Base-by-base conservation (phyloP, 1,140 invertebrate genomes). In the Trichonephila clavipes region DNA sequence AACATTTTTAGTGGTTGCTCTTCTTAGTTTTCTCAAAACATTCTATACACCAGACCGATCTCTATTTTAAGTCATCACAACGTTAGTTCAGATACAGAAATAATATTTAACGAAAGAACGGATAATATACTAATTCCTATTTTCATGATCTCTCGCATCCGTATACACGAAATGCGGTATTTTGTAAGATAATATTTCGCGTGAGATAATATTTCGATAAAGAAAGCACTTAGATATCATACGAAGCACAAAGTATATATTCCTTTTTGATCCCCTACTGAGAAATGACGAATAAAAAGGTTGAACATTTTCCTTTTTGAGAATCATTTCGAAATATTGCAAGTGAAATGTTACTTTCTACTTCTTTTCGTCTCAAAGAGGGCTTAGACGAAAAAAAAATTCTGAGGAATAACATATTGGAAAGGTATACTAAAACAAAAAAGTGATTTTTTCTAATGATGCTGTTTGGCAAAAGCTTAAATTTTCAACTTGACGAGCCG, bases 321-420 rank as follows among this genome's bases (percentile, higher is more conserved):
- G 34, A 34, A 77, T 28, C 16, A 34, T 77, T 77, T 77, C 72
- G 72, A 77, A 77, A 77, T 77, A 77, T 77, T 77, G 28, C 72
- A 34, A 77, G 14, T 14, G 72, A 18, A 77, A 77, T 77, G 72
- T 77, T 77, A 28, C 14, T 77, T 19, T 24, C 16, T 28, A 6
- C 18, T 77, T 72, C 34, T 77, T 77, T 77, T 77, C 4, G 28
- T 28, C 28, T 77, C 28, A 34, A 40, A 34, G 28, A 16, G 72
- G 28, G 28, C 19, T 77, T 16, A 77, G 28, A 77, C 24, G 16
- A 77, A n/a, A n/a, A n/a, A n/a, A n/a, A n/a, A 77, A 77, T 77
- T 14, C 72, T 40, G 28, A 77, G 34, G 34, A 4, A 34, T 77
- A 34, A 14, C 72, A 77, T 14, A 77, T 77, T 77, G 28, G 34